These are phyloP conservation scores for Solen grandis DNA, from an alignment of 1,140 invertebrate genomes.

Conservation along the genomic window DNA sequence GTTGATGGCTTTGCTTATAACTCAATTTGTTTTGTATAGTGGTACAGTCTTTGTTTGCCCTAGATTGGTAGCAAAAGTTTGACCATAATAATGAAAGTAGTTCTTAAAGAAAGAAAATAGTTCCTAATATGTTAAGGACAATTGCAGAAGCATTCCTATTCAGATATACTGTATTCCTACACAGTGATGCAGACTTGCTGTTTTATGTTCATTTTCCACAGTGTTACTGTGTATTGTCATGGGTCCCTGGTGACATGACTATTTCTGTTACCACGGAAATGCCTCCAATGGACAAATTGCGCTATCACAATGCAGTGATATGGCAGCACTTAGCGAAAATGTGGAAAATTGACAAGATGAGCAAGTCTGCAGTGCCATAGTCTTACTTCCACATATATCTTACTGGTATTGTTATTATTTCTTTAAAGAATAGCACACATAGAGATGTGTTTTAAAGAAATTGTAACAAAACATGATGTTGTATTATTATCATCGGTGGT, in stretches of 20 bases:
- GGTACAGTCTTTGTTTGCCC: not conserved
- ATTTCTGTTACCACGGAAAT: not conserved
- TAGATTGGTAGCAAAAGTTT: not conserved
- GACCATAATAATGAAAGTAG: not conserved
- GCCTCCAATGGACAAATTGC: not conserved
- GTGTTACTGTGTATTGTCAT: not conserved
- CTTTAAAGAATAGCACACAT: not conserved
- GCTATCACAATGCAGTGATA: not conserved
- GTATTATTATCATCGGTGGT: slow-evolving; percentile 17
- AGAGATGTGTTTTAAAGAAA: too few species aligned
- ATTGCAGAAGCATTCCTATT: slow-evolving; percentile 56
- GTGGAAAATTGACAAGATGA: too few species aligned
- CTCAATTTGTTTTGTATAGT: slow-evolving; percentile 34
- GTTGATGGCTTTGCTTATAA: not conserved
- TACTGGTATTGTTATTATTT: not conserved
- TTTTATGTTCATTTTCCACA: not conserved
- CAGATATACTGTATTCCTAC: slow-evolving; percentile 45
- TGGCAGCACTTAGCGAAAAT: not conserved
- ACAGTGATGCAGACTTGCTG: slow-evolving; percentile 8
- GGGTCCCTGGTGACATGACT: not conserved
- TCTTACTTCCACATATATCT: not conserved
- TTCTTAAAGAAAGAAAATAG: slow-evolving; percentile 20
- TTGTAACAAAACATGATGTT: not conserved
- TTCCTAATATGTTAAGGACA: slow-evolving; percentile 25
- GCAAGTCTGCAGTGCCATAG: too few species aligned